These are phyloP conservation scores for Leptopilina myrica DNA, from an alignment of 2,888 invertebrate species.

Conservation along the genomic window DNA sequence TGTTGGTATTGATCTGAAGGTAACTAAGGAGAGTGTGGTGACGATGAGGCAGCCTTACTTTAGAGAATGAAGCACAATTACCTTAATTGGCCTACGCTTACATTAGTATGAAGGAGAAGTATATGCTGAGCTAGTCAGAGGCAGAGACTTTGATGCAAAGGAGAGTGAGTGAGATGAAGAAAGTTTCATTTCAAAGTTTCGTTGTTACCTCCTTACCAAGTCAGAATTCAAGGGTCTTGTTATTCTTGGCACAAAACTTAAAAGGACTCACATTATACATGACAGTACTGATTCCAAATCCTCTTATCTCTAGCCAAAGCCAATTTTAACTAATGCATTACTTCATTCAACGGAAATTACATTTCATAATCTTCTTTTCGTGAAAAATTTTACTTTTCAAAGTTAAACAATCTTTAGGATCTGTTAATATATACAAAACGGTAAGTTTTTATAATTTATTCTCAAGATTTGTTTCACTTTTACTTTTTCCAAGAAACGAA, in stretches of 20 bases:
- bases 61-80: constrained; percentile 58
- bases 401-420: too few relatives aligned
- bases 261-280: constrained; percentile 22
- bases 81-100: constrained; percentile 67
- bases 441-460: too few relatives aligned
- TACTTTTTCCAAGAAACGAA: too few relatives aligned
- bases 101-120: constrained; percentile 67
- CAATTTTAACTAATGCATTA: constrained; percentile 12
- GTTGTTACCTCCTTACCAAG: constrained; percentile 19
- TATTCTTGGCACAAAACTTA: constrained; percentile 20
- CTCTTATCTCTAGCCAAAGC: constrained; percentile 4
- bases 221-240: constrained; percentile 33
- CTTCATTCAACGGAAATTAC: constrained; percentile 3
- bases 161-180: constrained; percentile 27
- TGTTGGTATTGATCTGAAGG: constrained; percentile 11
- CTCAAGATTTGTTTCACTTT: too few relatives aligned
- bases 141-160: constrained; percentile 30
- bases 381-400: too few relatives aligned
- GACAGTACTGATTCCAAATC: constrained; percentile 11
- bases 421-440: too few relatives aligned
- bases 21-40: neutral
- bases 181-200: constrained; percentile 32
- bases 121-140: constrained; percentile 44
- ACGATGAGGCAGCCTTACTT: constrained; percentile 23
- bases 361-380: neutral